A percentile compares a stretch with the other conserved stretches of the same genome.
Evolutionary conservation across 2,888 invertebrate species (phyloP).

Genomic region (Panopea generosa): DNA sequence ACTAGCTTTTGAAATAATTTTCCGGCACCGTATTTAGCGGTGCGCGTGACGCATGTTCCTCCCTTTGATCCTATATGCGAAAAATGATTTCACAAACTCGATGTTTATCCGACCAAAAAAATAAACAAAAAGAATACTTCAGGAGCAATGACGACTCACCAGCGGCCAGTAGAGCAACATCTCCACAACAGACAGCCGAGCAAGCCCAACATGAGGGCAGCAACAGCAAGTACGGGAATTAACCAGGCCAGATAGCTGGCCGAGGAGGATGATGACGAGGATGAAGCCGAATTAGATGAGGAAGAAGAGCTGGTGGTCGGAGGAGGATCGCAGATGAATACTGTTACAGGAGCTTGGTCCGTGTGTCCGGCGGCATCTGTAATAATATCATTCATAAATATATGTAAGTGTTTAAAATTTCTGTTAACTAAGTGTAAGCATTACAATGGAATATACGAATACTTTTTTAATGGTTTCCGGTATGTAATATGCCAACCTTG

Average conservation of each 20-base stretch:
- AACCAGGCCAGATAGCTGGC: conserved; percentile 36
- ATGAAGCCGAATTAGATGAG: background rate
- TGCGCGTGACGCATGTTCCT: no score
- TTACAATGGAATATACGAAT: no score
- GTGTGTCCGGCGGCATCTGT: conserved; percentile 40
- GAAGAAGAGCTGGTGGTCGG: conserved; percentile 4
- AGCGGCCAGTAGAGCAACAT: conserved; percentile 21
- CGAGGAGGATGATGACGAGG: conserved; percentile 13
- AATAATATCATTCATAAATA: conserved; percentile 8
- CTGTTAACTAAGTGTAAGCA: no score
- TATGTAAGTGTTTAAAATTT: no score
- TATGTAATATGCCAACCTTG: no score
- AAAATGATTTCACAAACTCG: no score
- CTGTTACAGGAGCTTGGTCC: conserved; percentile 17
- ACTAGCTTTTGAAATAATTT: no score
- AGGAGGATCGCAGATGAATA: conserved; percentile 34
- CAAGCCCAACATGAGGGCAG: conserved; percentile 26
- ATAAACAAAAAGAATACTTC: background rate
- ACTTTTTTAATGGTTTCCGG: no score
- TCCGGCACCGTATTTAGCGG: no score
- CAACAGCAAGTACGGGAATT: conserved; percentile 35
- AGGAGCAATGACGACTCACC: background rate
- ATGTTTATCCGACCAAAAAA: no score
- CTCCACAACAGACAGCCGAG: conserved; percentile 22
- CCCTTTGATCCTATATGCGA: no score